Base-by-base conservation (phyloP, 2,888 invertebrate species). In the Drosophila helvetica region DNA sequence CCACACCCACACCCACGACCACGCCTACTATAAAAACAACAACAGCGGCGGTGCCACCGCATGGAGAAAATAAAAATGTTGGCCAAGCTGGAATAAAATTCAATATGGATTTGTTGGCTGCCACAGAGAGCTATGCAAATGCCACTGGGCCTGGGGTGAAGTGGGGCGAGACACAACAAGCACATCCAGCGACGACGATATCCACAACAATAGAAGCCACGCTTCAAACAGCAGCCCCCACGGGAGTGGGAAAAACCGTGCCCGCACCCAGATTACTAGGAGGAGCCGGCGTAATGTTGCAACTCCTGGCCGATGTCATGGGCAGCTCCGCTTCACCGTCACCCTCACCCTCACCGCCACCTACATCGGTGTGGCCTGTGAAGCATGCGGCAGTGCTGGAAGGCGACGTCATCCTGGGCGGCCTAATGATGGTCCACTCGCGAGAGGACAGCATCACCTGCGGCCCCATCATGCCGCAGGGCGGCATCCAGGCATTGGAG, bases 401-500 rank as follows among this genome's bases (percentile, higher is more conserved):
- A 90, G 98, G 98, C 0, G 96, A 98, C 89, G 93, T 98, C 50
- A 94, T 97, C 9, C 93, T 98, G 1, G 98, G 98, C 6, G 98
- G 98, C 0, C 93, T 98, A 52, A 98, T 98, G 97, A 98, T 98
- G 97, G 96, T 98, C 0, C 98, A 98, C 90, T 98, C 98, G 88
- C 93, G 98, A 25, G 96, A 97, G 79, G 98, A 98, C 82, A 94
- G 94, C 52, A 94, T 96, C 89, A 97, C 96, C 2, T 98, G 98
- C 89, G 98, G 98, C 0, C 96, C 96, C 1, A 96, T 98, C 48
- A 98, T 98, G 98, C 97, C 97, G 0, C 98, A 98, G 92, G 98
- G 98, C 1, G 96, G 96, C 0, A 94, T 96, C 7, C 96, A 96
- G 88, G 98, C 98, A 0, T 92, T 98, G 74, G 98, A 98, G 90